phyloP scores from a whole-genome alignment of 2,888 invertebrate species.

The Drosophila pseudotalamancana region DNA sequence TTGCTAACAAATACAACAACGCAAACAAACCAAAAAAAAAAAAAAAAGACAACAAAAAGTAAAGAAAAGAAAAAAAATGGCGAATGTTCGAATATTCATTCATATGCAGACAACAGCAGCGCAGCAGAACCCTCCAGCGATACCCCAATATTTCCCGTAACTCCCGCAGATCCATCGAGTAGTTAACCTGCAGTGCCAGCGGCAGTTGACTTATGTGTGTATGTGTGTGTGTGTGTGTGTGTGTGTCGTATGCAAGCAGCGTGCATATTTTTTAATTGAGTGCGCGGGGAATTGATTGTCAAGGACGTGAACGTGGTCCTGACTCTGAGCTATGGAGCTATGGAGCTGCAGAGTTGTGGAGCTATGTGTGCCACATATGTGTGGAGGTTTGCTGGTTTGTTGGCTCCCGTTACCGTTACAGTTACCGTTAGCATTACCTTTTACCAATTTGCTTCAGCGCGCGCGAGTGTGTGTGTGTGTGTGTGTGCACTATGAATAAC shows the following conservation, averaged over 20 bases:
- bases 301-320: conserved; percentile 74
- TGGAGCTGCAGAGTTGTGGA: too few relatives aligned
- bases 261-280: conserved; percentile 79
- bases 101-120: conserved; percentile 69
- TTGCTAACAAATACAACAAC: conserved; percentile 30
- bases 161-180: conserved; percentile 19
- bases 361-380: conserved; percentile 45
- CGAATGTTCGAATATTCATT: conserved; percentile 75
- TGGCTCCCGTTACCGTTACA: too few relatives aligned
- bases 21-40: conserved; percentile 32
- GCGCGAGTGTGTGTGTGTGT: conserved; percentile 5
- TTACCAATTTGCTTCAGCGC: conserved; percentile 61
- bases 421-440: conserved; percentile 68
- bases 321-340: conserved; percentile 44
- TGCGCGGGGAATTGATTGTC: conserved; percentile 79
- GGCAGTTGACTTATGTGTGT: conserved; percentile 65
- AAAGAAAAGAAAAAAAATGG: conserved; percentile 43
- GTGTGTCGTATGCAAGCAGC: conserved; percentile 61
- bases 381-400: conserved; percentile 47
- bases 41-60: too few relatives aligned
- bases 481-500: conserved; percentile 63
- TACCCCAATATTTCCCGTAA: conserved; percentile 3
- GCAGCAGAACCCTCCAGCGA: conserved; percentile 31
- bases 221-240: conserved; percentile 27
- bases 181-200: conserved; percentile 59